Evolutionary conservation across 2,888 invertebrate genomes (phyloP).

Genomic region (Hydrotaea cyrtoneurina): DNA sequence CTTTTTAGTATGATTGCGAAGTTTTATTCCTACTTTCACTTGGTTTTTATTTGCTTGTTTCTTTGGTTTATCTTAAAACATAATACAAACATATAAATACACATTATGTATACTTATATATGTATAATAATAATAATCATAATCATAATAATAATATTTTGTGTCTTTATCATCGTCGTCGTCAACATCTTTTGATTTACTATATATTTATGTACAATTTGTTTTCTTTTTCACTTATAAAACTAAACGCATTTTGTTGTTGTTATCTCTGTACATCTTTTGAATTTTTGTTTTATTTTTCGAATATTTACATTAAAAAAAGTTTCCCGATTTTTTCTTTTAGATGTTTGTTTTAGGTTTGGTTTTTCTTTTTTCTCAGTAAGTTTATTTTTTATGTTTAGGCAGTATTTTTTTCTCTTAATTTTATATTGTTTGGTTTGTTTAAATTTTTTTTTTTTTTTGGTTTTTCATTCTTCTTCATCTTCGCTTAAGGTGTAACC

Average conservation of each 20-base stretch:
- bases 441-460: constrained; percentile 56
- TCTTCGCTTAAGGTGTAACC: constrained; percentile 40
- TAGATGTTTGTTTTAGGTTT: constrained; percentile 42
- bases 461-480: constrained; percentile 30
- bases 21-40: constrained; percentile 79
- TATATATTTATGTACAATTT: constrained; percentile 22
- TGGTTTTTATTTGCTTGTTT: constrained; percentile 67
- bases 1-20: constrained; percentile 74
- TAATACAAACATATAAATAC: constrained; percentile 57
- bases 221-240: constrained; percentile 3
- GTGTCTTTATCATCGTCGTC: background rate
- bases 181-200: constrained; percentile 1
- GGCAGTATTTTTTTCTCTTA: constrained; percentile 76
- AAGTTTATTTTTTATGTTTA: constrained; percentile 70
- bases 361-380: constrained; percentile 60
- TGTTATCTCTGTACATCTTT: constrained; percentile 20
- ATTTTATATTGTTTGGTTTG: constrained; percentile 64
- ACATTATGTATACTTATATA: constrained; percentile 34
- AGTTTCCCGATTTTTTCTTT: constrained; percentile 41
- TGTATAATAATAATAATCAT: constrained; percentile 22
- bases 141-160: background rate
- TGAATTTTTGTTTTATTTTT: constrained; percentile 12
- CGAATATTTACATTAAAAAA: constrained; percentile 41
- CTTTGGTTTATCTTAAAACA: constrained; percentile 54
- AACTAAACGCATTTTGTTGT: constrained; percentile 47